Percentiles rank a stretch among this genome's conserved stretches.
Evolutionary conservation across 2,888 invertebrate genomes (phyloP).

Genomic region (Halictus quadricinctus): DNA sequence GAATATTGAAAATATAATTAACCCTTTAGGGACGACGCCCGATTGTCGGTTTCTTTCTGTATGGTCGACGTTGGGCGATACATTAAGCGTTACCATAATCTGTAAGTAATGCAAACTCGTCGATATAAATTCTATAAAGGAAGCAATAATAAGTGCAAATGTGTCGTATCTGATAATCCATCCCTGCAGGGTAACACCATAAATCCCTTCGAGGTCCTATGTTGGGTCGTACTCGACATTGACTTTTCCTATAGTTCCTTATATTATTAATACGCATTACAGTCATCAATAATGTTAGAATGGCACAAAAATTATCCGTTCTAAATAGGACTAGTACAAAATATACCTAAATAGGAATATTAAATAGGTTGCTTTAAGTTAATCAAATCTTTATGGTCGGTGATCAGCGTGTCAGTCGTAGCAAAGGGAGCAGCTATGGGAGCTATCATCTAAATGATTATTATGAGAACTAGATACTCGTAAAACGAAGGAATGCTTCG

Average conservation of each 20-base stretch:
- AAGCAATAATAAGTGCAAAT: background rate
- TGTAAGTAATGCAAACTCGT: too few relatives aligned
- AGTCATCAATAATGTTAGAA: background rate
- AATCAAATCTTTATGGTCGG: background rate
- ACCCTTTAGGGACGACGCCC: background rate
- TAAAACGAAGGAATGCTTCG: background rate
- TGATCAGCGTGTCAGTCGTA: background rate
- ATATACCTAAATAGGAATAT: background rate
- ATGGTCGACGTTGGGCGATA: background rate
- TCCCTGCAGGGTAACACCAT: background rate
- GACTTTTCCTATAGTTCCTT: background rate
- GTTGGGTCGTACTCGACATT: background rate
- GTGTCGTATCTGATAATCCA: background rate
- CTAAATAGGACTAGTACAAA: too few relatives aligned
- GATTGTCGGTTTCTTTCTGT: background rate
- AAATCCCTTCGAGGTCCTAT: background rate
- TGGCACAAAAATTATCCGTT: background rate
- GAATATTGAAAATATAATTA: background rate
- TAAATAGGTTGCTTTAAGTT: background rate
- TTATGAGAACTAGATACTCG: background rate
- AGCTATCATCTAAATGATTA: background rate
- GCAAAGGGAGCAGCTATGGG: too few relatives aligned
- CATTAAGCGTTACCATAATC: background rate
- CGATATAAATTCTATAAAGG: too few relatives aligned
- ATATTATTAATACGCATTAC: background rate